These are phyloP conservation scores for Ornithoptera alexandrae DNA, from an alignment of 2,888 invertebrate genomes.

Conservation along the genomic window DNA sequence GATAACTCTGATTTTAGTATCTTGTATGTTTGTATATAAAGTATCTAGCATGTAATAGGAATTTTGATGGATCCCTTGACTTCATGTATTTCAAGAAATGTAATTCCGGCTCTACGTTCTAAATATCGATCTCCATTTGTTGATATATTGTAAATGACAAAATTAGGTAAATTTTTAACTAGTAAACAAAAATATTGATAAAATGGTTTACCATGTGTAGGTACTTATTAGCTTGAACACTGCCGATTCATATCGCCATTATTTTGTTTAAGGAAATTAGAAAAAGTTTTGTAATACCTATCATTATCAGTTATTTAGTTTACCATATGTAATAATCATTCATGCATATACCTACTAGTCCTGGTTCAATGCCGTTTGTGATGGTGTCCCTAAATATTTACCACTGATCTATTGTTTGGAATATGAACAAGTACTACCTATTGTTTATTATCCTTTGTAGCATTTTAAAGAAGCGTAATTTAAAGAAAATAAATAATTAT, in stretches of 20 bases:
- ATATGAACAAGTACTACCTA: slow-evolving; percentile 7
- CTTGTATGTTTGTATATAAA: background rate
- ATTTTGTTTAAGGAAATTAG: slow-evolving; percentile 14
- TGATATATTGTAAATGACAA: slow-evolving; percentile 20
- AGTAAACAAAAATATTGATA: slow-evolving; percentile 18
- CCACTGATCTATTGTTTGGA: slow-evolving; percentile 5
- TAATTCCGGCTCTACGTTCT: slow-evolving; percentile 30
- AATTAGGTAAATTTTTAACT: slow-evolving; percentile 23
- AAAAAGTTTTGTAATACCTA: slow-evolving; percentile 7
- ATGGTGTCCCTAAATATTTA: slow-evolving; percentile 9
- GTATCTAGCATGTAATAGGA: slow-evolving; percentile 9
- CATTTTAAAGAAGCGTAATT: slow-evolving; percentile 21
- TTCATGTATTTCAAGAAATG: slow-evolving; percentile 23
- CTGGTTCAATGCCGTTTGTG: slow-evolving; percentile 13
- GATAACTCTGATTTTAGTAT: background rate
- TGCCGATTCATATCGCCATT: slow-evolving; percentile 23
- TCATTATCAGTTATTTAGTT: slow-evolving; percentile 12
- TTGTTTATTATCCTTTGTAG: slow-evolving; percentile 22
- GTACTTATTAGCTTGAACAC: slow-evolving; percentile 28
- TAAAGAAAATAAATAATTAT: slow-evolving; percentile 27
- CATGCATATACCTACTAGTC: slow-evolving; percentile 12
- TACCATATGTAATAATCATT: slow-evolving; percentile 4
- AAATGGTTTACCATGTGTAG: slow-evolving; percentile 24
- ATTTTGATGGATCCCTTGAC: slow-evolving; percentile 27
- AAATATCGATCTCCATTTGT: slow-evolving; percentile 22